Evolutionary conservation across 2,888 invertebrate genomes (phyloP).

Genomic region (Octodonta nipae): DNA sequence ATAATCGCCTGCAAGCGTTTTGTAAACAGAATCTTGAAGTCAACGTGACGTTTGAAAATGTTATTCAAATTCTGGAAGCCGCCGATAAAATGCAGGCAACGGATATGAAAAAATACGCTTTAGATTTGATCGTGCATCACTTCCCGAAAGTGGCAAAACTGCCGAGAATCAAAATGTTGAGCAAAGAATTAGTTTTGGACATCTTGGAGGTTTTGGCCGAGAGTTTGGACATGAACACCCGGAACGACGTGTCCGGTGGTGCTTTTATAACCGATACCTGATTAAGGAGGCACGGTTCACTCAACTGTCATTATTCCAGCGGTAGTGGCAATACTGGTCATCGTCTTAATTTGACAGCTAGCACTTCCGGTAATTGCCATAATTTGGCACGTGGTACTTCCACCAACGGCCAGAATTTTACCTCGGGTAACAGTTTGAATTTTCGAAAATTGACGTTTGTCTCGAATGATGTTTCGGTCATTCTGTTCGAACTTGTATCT

Average conservation of each 20-base stretch:
- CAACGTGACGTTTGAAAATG: conserved; percentile 88
- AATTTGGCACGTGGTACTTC: too few species aligned
- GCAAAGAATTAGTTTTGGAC: conserved; percentile 72
- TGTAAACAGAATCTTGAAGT: conserved; percentile 93
- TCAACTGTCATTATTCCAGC: too few species aligned
- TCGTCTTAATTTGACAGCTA: too few species aligned
- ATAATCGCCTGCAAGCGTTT: conserved; percentile 85
- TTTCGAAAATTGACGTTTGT: too few species aligned
- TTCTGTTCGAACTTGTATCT: conserved; percentile 14
- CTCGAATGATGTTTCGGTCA: conserved; percentile 10
- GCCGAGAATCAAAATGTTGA: conserved; percentile 64
- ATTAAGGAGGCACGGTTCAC: too few species aligned
- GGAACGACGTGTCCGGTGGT: conserved; percentile 43
- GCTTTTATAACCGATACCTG: conserved; percentile 21
- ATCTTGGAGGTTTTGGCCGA: conserved; percentile 79
- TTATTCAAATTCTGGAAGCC: conserved; percentile 84
- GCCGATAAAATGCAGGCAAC: conserved; percentile 83
- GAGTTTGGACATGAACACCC: conserved; percentile 48
- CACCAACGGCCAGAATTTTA: too few species aligned
- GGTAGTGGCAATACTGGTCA: too few species aligned
- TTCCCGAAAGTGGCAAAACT: conserved; percentile 69
- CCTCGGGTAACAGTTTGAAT: too few species aligned
- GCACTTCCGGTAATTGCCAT: too few species aligned
- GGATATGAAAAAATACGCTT: conserved; percentile 89
- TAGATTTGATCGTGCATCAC: conserved; percentile 81